Evolutionary conservation across 2,888 invertebrate genomes (phyloP), one percentile per base, ranked within the genome.

Genomic region (Spodoptera exigua): DNA sequence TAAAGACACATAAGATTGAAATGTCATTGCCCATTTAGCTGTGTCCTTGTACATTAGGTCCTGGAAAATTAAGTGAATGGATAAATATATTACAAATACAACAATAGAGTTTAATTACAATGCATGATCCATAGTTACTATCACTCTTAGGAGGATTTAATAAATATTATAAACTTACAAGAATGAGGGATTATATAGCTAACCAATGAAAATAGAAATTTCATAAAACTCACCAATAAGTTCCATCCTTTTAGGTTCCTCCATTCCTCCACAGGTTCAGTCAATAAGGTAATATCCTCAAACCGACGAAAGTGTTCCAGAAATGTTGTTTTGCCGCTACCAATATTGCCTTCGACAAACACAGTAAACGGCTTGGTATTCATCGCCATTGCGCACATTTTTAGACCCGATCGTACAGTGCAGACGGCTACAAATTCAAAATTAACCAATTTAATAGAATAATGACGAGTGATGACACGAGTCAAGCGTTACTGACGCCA

Each of bases 1-100:
- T 65, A 99, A 90, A 71, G 98, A 97, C 0, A 98, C 98, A 84
- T 98, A 98, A 0, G 97, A 97, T 92, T 99, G 98, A 88, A 99
- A 98, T 37, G 97, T 95, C 92, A 97, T 96, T 40, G 97, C 96
- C 97, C 98, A 98, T 80, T 97, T 96, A 1, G 95, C 83, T 3
- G 98, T 97, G 82, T 98, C 97, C 78, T 96, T 96, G 90, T 99
- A 99, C 96, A 99, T 97, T 66, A 98, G 88, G 61, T 98, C 97
- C 97, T 95, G 76, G 14, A 88, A 85, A 11, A 11, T 39, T 10
- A 10, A 37, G 12, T 14, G 35, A 10, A 48, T 35, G 2, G 11
- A 7, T 12, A n/a, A 4, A 7, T 21, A 39, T 5, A 21, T 16
- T 39, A 10, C 1, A 36, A n/a, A n/a, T n/a, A n/a, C n/a, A n/a